Conservation (phyloP, 2,113 vertebrate species). For the Semnornis frantzii region DNA sequence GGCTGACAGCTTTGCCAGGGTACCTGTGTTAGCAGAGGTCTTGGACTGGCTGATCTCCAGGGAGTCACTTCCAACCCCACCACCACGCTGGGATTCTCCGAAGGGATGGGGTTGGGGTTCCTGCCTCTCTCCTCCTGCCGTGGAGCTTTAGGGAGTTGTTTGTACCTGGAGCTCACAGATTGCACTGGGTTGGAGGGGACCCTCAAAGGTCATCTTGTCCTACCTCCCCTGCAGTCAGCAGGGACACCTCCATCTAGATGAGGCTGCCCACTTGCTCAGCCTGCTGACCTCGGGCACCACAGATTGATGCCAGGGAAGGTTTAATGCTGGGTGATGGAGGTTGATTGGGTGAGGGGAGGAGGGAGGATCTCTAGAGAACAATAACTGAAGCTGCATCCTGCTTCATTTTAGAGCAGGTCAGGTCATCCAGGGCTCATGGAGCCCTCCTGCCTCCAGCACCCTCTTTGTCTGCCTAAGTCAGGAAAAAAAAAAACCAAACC, state of each 20-base stretch:
- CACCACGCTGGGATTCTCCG: not conserved
- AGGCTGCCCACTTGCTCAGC: too few species aligned
- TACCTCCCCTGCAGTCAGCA: too few species aligned
- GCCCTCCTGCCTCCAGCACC: not conserved
- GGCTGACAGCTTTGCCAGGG: not conserved
- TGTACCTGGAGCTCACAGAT: not conserved
- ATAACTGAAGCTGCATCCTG: not conserved
- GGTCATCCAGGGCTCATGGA: accelerated
- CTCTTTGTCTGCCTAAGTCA: not conserved
- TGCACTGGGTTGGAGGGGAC: too few species aligned
- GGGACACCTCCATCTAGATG: too few species aligned
- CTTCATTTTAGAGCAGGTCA: not conserved
- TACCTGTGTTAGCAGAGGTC: too few species aligned
- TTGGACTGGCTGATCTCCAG: too few species aligned
- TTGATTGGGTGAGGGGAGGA: not conserved
- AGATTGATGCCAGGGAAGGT: too few species aligned
- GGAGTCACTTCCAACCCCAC: too few species aligned
- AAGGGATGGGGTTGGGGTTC: not conserved
- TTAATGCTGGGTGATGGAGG: not conserved
- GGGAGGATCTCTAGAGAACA: not conserved
- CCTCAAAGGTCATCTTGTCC: too few species aligned
- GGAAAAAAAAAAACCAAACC: not conserved
- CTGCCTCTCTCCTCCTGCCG: not conserved
- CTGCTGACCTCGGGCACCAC: too few species aligned
- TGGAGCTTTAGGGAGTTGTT: not conserved